Base-by-base conservation (phyloP, 2,797 vertebrate species). In the Scolopax bukidnonensis region DNA sequence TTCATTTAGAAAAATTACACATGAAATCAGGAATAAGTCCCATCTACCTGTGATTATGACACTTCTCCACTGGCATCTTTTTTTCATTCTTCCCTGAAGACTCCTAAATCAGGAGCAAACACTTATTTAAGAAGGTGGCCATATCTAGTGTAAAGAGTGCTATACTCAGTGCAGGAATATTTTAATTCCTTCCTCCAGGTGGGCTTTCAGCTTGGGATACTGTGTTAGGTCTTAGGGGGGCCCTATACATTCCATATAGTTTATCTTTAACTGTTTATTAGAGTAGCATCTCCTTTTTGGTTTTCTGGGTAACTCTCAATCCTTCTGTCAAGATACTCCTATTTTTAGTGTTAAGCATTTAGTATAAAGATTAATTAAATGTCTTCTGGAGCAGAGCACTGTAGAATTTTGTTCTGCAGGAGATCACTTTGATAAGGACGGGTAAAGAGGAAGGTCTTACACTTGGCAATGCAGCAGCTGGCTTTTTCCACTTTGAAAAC, bases 401-500 rank as follows among this genome's bases (percentile, higher is more conserved):
- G 40, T 53, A 78, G 67, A 89, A 69, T 81, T 92, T 64, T 87
- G 5, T 90, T 84, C 69, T 81, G 32, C 84, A 51, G 71, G 53
- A 41, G 41, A 41, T 41, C 11, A 85, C 70, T 90, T 79, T n/a
- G 51, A 38, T 73, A 74, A 47, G 71, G 36, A 71, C 85, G 86
- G 40, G 32, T 88, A 41, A 86, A 90, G 87, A 73, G n/a, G 30
- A 89, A 82, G 23, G 54, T 84, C 74, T 93, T 81, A 56, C 51
- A 67, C 36, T 93, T 91, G 91, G 77, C 78, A 87, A 7, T 85
- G 81, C 71, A 83, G 90, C 94, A 96, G 91, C 94, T 97, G 96
- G 57, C 88, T 93, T 96, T 96, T 96, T 97, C 95, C 94, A 95
- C 65, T 95, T 93, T 85, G 93, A 92, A 96, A 96, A 95, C 54